Percentiles rank a stretch among this genome's conserved stretches.
Conservation (phyloP, 2,113 vertebrate genomes). For the Genyomyrus donnyi region DNA sequence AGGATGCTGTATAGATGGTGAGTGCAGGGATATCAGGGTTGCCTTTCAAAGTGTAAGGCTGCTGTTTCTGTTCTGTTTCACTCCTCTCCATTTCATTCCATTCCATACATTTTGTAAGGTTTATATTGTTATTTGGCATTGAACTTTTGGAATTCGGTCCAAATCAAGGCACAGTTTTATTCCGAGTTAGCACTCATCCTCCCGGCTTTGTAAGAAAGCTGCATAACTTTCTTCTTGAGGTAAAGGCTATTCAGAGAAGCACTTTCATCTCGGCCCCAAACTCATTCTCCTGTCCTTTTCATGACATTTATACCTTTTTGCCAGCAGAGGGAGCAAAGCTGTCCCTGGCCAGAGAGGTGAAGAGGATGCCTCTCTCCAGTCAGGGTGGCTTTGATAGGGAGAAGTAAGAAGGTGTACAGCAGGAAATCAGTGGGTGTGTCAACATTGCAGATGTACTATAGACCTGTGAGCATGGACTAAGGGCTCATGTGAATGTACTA, state of each 20-base stretch:
- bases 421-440: not conserved
- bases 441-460: not conserved
- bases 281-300: not conserved
- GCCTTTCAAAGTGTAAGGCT: not conserved
- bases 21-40: not conserved
- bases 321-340: not conserved
- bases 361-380: not conserved
- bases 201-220: not conserved
- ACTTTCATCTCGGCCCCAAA: not conserved
- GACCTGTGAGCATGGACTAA: not conserved
- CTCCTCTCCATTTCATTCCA: not conserved
- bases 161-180: not conserved
- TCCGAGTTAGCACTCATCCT: not conserved
- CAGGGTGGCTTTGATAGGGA: not conserved
- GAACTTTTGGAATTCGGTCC: not conserved
- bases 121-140: not conserved
- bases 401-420: not conserved
- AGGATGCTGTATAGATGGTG: not conserved
- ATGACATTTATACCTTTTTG: not conserved
- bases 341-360: not conserved
- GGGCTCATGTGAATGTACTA: not conserved
- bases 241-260: not conserved
- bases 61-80: not conserved
- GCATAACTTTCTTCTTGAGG: not conserved
- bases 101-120: not conserved